Evolutionary conservation across 2,888 invertebrate species (phyloP).

Genomic region (Serripes groenlandicus): DNA sequence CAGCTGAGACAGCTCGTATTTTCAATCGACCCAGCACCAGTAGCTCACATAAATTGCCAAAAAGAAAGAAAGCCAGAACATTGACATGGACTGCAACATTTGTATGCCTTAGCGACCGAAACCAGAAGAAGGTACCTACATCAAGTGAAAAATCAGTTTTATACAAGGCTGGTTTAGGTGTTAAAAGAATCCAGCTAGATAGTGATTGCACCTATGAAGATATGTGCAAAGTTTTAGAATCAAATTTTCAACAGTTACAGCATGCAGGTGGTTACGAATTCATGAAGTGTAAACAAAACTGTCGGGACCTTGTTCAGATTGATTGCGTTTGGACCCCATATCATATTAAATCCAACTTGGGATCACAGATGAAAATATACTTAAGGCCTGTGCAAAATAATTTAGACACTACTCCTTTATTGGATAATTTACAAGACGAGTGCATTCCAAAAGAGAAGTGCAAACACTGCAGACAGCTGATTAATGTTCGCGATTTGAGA

Average conservation of each 20-base stretch:
- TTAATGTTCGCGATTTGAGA: not conserved
- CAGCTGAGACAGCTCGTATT: no score
- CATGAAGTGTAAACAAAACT: not conserved
- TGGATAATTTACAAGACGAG: not conserved
- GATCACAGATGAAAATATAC: not conserved
- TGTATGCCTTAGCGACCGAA: not conserved
- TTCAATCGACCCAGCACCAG: no score
- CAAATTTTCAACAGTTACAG: not conserved
- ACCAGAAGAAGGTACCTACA: not conserved
- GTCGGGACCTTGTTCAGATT: not conserved
- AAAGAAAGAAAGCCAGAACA: no score
- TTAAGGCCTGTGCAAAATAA: not conserved
- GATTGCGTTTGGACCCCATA: not conserved
- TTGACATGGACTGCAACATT: not conserved
- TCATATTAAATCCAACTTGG: not conserved
- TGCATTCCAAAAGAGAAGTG: not conserved
- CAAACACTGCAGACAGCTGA: not conserved
- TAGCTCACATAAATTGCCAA: no score
- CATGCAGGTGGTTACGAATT: not conserved
- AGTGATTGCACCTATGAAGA: not conserved
- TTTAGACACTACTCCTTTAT: not conserved
- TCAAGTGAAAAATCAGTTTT: not conserved
- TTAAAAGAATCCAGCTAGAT: not conserved
- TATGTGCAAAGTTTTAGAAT: not conserved
- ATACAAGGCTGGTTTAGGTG: not conserved